Conservation (phyloP, 2,113 vertebrate species). For the Tachysurus fulvidraco region DNA sequence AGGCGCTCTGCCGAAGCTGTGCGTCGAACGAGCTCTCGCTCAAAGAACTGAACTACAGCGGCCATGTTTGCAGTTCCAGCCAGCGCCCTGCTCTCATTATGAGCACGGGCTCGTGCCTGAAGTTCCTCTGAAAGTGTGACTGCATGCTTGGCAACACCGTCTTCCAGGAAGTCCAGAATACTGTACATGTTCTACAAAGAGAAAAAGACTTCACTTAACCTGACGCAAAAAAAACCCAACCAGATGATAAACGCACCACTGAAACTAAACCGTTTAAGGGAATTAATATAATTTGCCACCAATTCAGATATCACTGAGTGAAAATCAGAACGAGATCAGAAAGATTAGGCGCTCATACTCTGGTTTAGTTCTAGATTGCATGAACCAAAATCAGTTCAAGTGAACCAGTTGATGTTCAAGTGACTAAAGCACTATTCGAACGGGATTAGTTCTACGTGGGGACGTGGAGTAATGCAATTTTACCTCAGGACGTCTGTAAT, state of each 20-base stretch:
- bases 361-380: too few relatives aligned
- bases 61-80: neutral
- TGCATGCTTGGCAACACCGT: constrained; percentile 8
- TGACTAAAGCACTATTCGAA: too few relatives aligned
- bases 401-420: too few relatives aligned
- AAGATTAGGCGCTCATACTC: neutral
- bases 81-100: constrained; percentile 31
- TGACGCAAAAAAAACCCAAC: neutral
- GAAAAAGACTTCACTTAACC: neutral
- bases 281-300: neutral
- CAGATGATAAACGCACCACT: neutral
- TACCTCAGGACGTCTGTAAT: too few relatives aligned
- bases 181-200: constrained; percentile 61
- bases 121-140: constrained; percentile 45
- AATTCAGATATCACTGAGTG: neutral
- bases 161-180: constrained; percentile 52
- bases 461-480: too few relatives aligned
- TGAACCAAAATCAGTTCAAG: too few relatives aligned
- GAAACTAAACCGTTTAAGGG: neutral
- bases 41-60: constrained; percentile 51
- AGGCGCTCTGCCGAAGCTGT: neutral
- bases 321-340: neutral
- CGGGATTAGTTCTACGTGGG: too few relatives aligned
- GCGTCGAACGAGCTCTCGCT: constrained; percentile 38
- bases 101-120: constrained; percentile 19